Percentiles rank a stretch among this genome's conserved stretches.
Conservation (phyloP, 2,888 invertebrate species). For the Nephrotoma flavescens region DNA sequence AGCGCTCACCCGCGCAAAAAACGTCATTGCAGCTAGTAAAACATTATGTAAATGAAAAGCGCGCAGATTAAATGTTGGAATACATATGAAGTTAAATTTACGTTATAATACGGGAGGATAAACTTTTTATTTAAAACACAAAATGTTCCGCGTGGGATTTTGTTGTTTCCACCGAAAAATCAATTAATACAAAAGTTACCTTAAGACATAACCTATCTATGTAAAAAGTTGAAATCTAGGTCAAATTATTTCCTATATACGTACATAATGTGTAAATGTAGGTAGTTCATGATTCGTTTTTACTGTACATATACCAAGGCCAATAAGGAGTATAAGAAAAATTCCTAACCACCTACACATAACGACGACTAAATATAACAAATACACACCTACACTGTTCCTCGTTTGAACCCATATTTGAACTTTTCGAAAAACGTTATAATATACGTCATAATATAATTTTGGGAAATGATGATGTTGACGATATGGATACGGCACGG, state of each 20-base stretch:
- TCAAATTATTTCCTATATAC: neutral
- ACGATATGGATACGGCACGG: neutral
- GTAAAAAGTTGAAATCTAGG: neutral
- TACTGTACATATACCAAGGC: neutral
- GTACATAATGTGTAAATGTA: neutral
- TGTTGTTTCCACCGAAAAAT: neutral
- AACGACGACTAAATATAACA: neutral
- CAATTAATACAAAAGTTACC: neutral
- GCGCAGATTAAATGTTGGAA: too few species aligned
- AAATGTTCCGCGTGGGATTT: neutral
- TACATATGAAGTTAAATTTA: too few species aligned
- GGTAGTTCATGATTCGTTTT: neutral
- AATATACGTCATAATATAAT: neutral
- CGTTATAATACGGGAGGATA: too few species aligned
- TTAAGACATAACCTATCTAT: neutral
- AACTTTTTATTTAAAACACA: neutral
- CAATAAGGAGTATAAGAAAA: neutral
- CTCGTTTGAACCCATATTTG: neutral
- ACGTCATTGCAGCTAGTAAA: too few species aligned
- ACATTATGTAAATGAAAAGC: too few species aligned
- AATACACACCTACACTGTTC: neutral
- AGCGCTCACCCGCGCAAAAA: too few species aligned
- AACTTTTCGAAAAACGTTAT: neutral
- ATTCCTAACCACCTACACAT: neutral
- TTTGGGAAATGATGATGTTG: neutral